Percentiles rank a stretch among this genome's conserved stretches.
These are phyloP conservation scores for Laothoe populi DNA, from an alignment of 2,888 invertebrate genomes.

Conservation along the genomic window DNA sequence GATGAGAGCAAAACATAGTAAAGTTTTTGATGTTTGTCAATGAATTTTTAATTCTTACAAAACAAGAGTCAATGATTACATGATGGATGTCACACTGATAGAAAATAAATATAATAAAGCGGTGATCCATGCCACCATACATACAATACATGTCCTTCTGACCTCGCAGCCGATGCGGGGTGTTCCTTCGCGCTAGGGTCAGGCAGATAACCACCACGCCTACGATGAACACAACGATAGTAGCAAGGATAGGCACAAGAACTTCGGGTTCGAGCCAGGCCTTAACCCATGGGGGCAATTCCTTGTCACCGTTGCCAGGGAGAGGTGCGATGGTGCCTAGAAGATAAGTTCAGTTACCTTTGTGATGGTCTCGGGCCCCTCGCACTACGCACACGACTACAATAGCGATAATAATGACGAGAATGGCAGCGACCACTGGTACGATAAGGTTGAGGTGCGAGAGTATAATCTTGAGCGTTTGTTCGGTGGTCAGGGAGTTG, in stretches of 20 bases:
- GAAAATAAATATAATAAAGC: slow-evolving; percentile 55
- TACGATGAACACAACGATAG: slow-evolving; percentile 94
- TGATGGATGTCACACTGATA: slow-evolving; percentile 26
- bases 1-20: slow-evolving; percentile 49
- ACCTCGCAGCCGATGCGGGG: slow-evolving; percentile 93
- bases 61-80: slow-evolving; percentile 28
- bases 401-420: slow-evolving; percentile 96
- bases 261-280: slow-evolving; percentile 96
- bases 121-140: slow-evolving; percentile 82
- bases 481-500: slow-evolving; percentile 90
- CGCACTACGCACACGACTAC: slow-evolving; percentile 96
- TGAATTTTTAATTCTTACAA: slow-evolving; percentile 9
- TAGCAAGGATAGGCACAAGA: slow-evolving; percentile 95
- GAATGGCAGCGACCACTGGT: slow-evolving; percentile 95
- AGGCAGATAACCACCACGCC: slow-evolving; percentile 96
- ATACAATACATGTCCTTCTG: slow-evolving; percentile 91
- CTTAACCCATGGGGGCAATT: slow-evolving; percentile 90
- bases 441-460: slow-evolving; percentile 97
- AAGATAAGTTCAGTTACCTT: slow-evolving; percentile 85
- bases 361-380: slow-evolving; percentile 92
- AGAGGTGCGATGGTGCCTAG: slow-evolving; percentile 93
- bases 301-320: slow-evolving; percentile 85
- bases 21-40: slow-evolving; percentile 42
- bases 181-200: slow-evolving; percentile 92
- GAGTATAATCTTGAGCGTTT: slow-evolving; percentile 94